phyloP scores from a whole-genome alignment of 2,888 invertebrate species.

The Neelides folsomi region DNA sequence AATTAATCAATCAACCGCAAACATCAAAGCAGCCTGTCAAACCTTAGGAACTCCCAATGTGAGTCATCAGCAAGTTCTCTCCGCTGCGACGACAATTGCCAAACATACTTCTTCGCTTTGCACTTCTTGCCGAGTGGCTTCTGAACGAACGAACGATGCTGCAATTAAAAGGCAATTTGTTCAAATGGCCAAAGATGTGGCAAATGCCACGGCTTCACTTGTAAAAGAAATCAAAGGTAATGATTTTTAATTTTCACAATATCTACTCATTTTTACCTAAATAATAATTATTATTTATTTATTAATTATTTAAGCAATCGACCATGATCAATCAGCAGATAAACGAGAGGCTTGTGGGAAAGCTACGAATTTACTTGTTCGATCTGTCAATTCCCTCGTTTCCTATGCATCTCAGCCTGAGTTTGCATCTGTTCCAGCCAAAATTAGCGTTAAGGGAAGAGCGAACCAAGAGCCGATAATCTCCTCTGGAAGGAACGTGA shows the following conservation, averaged over 20 bases:
- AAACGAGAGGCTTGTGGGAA: constrained; percentile 58
- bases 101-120: constrained; percentile 92
- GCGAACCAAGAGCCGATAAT: constrained; percentile 76
- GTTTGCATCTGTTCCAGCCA: constrained; percentile 82
- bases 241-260: background rate
- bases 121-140: constrained; percentile 86
- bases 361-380: constrained; percentile 71
- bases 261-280: no score
- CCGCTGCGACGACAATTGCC: constrained; percentile 85
- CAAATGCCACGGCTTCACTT: constrained; percentile 82
- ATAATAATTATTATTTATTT: background rate
- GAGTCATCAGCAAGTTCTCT: constrained; percentile 68
- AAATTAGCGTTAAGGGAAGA: constrained; percentile 71
- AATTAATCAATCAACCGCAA: constrained; percentile 73
- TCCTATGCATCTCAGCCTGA: constrained; percentile 88
- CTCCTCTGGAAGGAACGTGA: constrained; percentile 60
- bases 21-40: constrained; percentile 78
- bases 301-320: constrained; percentile 41
- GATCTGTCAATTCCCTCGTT: constrained; percentile 81
- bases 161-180: constrained; percentile 93
- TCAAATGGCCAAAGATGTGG: constrained; percentile 93
- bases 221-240: constrained; percentile 82
- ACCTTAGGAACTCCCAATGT: constrained; percentile 57
- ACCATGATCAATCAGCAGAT: constrained; percentile 65
- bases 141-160: constrained; percentile 75